These are phyloP conservation scores for Eumerus sabulonum DNA, from an alignment of 2,888 invertebrate genomes.

Conservation along the genomic window DNA sequence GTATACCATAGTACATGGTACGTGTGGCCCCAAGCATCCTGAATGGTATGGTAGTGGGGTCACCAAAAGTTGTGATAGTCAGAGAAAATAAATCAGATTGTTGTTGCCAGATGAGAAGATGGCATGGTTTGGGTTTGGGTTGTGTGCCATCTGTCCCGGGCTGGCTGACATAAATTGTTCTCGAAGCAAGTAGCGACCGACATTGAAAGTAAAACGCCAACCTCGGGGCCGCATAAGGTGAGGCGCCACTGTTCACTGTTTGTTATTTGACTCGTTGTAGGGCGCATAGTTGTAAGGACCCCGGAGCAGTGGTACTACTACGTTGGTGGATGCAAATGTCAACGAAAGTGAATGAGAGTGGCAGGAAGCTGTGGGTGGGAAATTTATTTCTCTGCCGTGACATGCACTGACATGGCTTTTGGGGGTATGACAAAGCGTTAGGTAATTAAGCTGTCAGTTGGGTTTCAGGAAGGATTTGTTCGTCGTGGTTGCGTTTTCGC, in stretches of 20 bases:
- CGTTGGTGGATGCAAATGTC: conserved; percentile 61
- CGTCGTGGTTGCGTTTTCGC: conserved; percentile 37
- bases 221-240: conserved; percentile 44
- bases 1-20: too few relatives aligned
- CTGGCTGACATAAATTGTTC: conserved; percentile 64
- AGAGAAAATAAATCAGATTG: conserved; percentile 65
- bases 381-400: conserved; percentile 56
- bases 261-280: not conserved
- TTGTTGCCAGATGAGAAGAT: conserved; percentile 52
- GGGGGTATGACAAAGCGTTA: conserved; percentile 67
- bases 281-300: too few relatives aligned
- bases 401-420: conserved; percentile 61
- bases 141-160: conserved; percentile 65
- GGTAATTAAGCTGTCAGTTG: conserved; percentile 69
- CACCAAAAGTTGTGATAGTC: conserved; percentile 62
- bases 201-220: conserved; percentile 64
- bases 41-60: conserved; percentile 32
- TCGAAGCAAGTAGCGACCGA: conserved; percentile 45
- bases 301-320: conserved; percentile 23
- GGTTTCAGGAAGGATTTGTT: conserved; percentile 65
- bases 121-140: conserved; percentile 52
- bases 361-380: conserved; percentile 62
- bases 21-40: too few relatives aligned
- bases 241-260: conserved; percentile 50
- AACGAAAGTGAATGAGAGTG: conserved; percentile 68